A percentile compares a stretch with the other conserved stretches of the same genome.
Conservation (phyloP, 2,797 vertebrate genomes). For the Danio jaintianensis region DNA sequence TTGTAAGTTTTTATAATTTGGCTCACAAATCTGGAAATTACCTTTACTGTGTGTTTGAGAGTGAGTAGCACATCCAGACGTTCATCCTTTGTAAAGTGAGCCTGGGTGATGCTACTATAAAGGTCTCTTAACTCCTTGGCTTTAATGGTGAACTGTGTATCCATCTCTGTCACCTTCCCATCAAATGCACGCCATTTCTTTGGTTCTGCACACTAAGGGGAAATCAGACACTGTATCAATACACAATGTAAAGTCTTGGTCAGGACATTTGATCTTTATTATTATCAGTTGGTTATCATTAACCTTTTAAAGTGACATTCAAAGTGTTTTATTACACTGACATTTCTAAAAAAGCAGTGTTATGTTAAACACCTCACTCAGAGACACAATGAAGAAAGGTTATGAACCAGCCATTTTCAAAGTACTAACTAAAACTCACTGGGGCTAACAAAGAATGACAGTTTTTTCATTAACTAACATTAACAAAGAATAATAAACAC, state of each 20-base stretch:
- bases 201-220: slow-evolving; percentile 83
- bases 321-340: background rate
- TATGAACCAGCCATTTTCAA: background rate
- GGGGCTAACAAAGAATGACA: too few species aligned
- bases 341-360: background rate
- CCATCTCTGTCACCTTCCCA: slow-evolving; percentile 84
- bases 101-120: slow-evolving; percentile 77
- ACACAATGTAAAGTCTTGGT: too few species aligned
- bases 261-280: slow-evolving; percentile 16
- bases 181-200: slow-evolving; percentile 82
- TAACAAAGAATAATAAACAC: too few species aligned
- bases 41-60: slow-evolving; percentile 87
- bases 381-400: background rate
- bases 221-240: background rate
- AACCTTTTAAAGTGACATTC: background rate
- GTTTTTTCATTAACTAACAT: too few species aligned
- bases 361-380: background rate
- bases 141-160: slow-evolving; percentile 81
- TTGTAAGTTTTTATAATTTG: background rate
- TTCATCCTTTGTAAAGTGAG: slow-evolving; percentile 76
- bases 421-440: background rate
- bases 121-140: slow-evolving; percentile 87
- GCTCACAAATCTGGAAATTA: slow-evolving; percentile 59
- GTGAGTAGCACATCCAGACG: slow-evolving; percentile 79
- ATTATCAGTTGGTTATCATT: slow-evolving; percentile 28